phyloP scores from a whole-genome alignment of 2,888 invertebrate species.

The Rhopalosiphum nymphaeae region DNA sequence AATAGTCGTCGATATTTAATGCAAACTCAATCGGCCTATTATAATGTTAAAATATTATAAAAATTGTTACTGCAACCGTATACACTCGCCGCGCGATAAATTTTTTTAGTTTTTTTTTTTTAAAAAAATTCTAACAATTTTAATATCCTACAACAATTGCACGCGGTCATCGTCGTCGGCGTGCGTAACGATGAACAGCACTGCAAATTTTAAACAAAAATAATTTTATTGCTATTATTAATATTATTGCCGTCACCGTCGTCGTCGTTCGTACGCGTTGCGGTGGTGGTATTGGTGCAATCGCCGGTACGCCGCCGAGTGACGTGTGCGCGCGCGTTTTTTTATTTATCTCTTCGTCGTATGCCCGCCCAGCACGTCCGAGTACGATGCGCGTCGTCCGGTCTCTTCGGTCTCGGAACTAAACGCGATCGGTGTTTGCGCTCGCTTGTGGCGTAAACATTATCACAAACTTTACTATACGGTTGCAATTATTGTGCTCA shows the following conservation, averaged over 20 bases:
- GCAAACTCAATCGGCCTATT: background rate
- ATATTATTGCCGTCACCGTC: background rate
- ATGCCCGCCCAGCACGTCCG: background rate
- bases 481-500: background rate
- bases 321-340: slow-evolving; percentile 10
- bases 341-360: background rate
- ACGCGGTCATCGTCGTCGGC: background rate
- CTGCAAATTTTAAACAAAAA: background rate
- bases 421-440: background rate
- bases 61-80: background rate
- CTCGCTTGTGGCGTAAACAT: background rate
- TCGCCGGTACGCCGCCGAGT: background rate
- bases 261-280: background rate
- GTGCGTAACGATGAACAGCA: background rate
- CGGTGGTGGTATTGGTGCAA: background rate
- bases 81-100: background rate
- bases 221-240: background rate
- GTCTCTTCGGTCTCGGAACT: slow-evolving; percentile 10
- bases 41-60: background rate
- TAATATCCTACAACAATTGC: background rate
- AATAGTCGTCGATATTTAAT: background rate
- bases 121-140: background rate
- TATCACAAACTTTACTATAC: background rate
- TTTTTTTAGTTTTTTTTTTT: background rate
- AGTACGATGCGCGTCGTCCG: background rate